A percentile compares a stretch with the other conserved stretches of the same genome.
Conservation (phyloP, 1,140 invertebrate species). For the Heliconius himera region DNA sequence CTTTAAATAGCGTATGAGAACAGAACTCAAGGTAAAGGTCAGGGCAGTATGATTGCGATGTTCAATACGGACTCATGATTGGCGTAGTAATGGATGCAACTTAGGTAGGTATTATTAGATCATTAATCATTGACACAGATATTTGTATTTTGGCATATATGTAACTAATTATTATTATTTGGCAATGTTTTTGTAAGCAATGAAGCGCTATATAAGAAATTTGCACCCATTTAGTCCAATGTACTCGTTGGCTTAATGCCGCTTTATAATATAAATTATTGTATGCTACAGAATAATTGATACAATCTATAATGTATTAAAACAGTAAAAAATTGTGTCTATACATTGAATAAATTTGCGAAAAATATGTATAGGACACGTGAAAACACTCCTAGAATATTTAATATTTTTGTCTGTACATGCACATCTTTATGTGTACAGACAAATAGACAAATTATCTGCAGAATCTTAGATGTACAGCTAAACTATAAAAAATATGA, state of each 20-base stretch:
- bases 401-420: no score
- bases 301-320: not conserved
- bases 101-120: conserved; percentile 41
- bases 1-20: conserved; percentile 12
- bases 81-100: conserved; percentile 26
- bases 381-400: no score
- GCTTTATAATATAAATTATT: not conserved
- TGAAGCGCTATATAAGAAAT: conserved; percentile 8
- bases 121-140: conserved; percentile 48
- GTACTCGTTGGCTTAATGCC: not conserved
- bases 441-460: no score
- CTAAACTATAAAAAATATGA: no score
- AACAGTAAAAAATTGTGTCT: no score
- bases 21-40: conserved; percentile 36
- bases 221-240: conserved; percentile 11
- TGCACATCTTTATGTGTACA: no score
- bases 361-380: no score
- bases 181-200: conserved; percentile 31
- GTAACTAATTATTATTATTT: conserved; percentile 29
- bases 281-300: not conserved
- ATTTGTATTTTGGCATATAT: conserved; percentile 38
- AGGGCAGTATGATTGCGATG: conserved; percentile 28
- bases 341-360: no score
- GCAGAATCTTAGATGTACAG: no score
- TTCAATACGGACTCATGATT: conserved; percentile 33